Conservation (phyloP, 92 coral and sea anemone species). For the Micromussa lordhowensis region DNA sequence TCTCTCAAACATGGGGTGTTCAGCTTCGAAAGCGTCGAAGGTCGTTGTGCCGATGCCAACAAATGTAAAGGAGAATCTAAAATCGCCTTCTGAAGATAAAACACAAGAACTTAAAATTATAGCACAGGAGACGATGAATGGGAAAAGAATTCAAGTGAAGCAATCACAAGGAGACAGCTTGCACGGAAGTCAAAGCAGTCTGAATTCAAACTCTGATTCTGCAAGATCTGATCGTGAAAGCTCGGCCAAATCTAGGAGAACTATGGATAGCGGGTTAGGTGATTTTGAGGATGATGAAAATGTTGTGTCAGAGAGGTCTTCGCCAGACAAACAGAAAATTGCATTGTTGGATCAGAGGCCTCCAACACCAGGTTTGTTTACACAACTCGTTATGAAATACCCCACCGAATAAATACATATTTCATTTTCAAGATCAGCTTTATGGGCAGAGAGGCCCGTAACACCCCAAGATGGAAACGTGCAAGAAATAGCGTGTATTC, state of each 20-base stretch:
- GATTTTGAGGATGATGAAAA: constrained; percentile 80
- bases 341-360: constrained; percentile 77
- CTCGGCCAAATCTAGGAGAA: constrained; percentile 94
- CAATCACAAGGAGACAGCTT: constrained; percentile 73
- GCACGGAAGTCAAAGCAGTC: constrained; percentile 80
- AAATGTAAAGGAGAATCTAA: constrained; percentile 46
- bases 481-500: not conserved
- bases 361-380: constrained; percentile 84
- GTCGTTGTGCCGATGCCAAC: constrained; percentile 77
- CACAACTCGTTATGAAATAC: not conserved
- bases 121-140: constrained; percentile 14
- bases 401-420: not conserved
- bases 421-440: not conserved
- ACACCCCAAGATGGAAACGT: not conserved
- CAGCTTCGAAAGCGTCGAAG: constrained; percentile 74
- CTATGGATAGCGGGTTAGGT: constrained; percentile 95
- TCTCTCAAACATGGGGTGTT: constrained; percentile 78
- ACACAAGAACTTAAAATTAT: constrained; percentile 18
- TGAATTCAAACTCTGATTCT: constrained; percentile 66
- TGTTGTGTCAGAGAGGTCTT: constrained; percentile 78
- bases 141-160: constrained; percentile 48
- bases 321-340: constrained; percentile 57
- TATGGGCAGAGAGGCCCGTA: not conserved
- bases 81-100: constrained; percentile 31
- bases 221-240: constrained; percentile 83